A percentile compares a stretch with the other conserved stretches of the same genome.
Evolutionary conservation across 2,888 invertebrate genomes (phyloP).

Genomic region (Ormyrus rosae): DNA sequence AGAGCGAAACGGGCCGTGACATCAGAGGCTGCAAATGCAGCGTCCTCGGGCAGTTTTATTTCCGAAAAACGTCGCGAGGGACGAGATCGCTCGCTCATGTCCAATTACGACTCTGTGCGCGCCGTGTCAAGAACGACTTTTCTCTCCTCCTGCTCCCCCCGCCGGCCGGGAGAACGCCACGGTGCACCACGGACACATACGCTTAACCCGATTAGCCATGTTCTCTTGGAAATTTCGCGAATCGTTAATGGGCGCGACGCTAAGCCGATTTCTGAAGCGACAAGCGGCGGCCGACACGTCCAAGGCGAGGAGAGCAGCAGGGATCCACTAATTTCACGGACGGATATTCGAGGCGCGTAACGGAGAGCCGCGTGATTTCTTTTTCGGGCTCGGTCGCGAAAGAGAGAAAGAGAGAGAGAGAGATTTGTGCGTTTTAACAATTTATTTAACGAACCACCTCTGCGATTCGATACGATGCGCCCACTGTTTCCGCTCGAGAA

Average conservation of each 20-base stretch:
- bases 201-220: slow-evolving; percentile 50
- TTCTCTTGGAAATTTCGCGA: slow-evolving; percentile 47
- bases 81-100: slow-evolving; percentile 31
- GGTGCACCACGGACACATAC: slow-evolving; percentile 7
- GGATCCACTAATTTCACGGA: too few species aligned
- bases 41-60: slow-evolving; percentile 17
- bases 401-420: too few species aligned
- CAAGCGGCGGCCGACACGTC: too few species aligned
- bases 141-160: background rate
- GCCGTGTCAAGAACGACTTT: slow-evolving; percentile 46
- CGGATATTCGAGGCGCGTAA: too few species aligned
- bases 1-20: slow-evolving; percentile 10
- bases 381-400: too few species aligned
- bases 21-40: slow-evolving; percentile 30
- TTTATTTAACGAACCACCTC: too few species aligned
- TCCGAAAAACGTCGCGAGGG: slow-evolving; percentile 30
- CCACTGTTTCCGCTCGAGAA: too few species aligned
- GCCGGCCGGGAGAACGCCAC: background rate
- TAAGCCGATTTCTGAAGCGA: too few species aligned
- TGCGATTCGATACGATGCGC: too few species aligned
- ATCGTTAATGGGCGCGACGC: background rate
- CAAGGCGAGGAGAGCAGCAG: too few species aligned
- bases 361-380: too few species aligned
- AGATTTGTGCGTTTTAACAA: too few species aligned
- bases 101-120: slow-evolving; percentile 46